phyloP scores from a whole-genome alignment of 2,888 invertebrate species.

The Nomada ruficornis region DNA sequence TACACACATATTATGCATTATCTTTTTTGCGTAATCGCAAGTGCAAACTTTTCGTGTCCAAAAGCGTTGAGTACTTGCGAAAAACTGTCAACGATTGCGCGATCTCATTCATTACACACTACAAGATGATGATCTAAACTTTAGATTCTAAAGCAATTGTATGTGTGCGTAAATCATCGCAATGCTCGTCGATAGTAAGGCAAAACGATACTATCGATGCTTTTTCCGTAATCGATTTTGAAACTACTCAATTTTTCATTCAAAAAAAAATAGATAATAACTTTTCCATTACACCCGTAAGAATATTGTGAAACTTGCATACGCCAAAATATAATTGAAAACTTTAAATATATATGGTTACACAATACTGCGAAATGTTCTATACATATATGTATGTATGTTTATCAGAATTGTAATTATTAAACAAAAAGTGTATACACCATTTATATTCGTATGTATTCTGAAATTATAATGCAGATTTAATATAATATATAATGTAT shows the following conservation, averaged over 20 bases:
- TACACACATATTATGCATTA: neutral
- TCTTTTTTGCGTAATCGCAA: conserved; percentile 25
- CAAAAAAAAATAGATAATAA: neutral
- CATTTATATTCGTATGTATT: neutral
- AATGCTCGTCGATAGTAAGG: conserved; percentile 19
- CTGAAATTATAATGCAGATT: neutral
- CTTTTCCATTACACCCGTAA: neutral
- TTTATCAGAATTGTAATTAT: neutral
- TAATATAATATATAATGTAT: too few relatives aligned
- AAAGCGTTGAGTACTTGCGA: conserved; percentile 30
- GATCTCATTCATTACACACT: conserved; percentile 45
- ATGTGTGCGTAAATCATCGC: conserved; percentile 9
- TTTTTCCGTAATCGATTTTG: neutral
- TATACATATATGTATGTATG: neutral
- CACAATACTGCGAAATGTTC: neutral
- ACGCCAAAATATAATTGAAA: neutral
- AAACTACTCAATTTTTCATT: neutral
- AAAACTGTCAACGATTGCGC: conserved; percentile 58
- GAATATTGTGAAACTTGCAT: neutral
- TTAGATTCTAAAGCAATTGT: conserved; percentile 13
- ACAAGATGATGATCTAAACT: conserved; percentile 31
- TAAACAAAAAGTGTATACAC: neutral
- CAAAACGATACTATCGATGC: conserved; percentile 26
- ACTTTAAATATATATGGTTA: neutral
- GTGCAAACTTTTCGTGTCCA: conserved; percentile 8